phyloP scores from a whole-genome alignment of 2,113 vertebrate genomes.

The Pholis gunnellus region DNA sequence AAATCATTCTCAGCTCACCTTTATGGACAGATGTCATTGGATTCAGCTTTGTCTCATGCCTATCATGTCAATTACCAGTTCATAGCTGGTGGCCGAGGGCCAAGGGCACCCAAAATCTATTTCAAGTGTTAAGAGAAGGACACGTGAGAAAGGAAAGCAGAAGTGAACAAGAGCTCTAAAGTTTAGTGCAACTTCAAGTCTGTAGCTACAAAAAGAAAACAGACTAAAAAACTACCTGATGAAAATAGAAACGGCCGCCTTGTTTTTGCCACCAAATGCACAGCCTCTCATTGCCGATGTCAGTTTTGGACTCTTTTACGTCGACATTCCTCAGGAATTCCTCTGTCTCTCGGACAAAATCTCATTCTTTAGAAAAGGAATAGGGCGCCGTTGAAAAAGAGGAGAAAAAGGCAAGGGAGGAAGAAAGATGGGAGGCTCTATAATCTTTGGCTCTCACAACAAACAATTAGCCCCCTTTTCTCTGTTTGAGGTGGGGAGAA shows the following conservation, averaged over 20 bases:
- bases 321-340: constrained; percentile 69
- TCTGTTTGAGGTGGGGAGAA: constrained; percentile 77
- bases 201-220: background rate
- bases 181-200: background rate
- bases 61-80: constrained; percentile 56
- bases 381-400: constrained; percentile 50
- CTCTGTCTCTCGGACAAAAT: constrained; percentile 73
- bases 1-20: constrained; percentile 67
- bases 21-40: constrained; percentile 65
- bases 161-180: constrained; percentile 4
- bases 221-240: background rate
- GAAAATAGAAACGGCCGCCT: constrained; percentile 14
- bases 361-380: constrained; percentile 76
- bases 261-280: constrained; percentile 11
- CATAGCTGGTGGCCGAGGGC: constrained; percentile 44
- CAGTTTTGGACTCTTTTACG: constrained; percentile 46
- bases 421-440: constrained; percentile 80
- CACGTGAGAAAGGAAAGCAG: background rate
- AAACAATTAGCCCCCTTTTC: constrained; percentile 87
- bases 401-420: constrained; percentile 66
- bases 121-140: constrained; percentile 4
- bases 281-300: constrained; percentile 40
- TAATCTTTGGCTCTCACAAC: constrained; percentile 88
- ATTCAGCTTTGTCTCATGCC: constrained; percentile 57
- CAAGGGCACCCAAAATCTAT: constrained; percentile 46